phyloP scores from a whole-genome alignment of 64 coral and sea anemone species.

The Montipora foliosa region DNA sequence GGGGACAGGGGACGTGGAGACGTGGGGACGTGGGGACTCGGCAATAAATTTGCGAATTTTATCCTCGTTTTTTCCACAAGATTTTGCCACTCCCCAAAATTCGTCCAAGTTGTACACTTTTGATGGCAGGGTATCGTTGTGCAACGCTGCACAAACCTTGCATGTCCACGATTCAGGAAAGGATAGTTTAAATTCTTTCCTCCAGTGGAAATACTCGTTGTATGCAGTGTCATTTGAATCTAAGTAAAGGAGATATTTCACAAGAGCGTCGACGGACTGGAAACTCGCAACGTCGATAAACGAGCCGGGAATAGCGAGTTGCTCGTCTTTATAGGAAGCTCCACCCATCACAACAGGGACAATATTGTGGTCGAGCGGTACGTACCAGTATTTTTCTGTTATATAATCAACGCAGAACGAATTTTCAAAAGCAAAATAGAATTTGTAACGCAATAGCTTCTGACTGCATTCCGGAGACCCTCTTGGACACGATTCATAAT shows the following conservation, averaged over 20 bases:
- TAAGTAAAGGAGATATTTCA: conserved; percentile 52
- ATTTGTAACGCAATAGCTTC: conserved; percentile 60
- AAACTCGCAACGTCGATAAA: conserved; percentile 74
- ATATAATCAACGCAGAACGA: conserved; percentile 45
- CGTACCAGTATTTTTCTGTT: conserved; percentile 82
- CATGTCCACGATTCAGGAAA: conserved; percentile 59
- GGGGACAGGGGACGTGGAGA: too few relatives aligned
- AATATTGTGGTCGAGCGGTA: conserved; percentile 31
- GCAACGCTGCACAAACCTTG: conserved; percentile 59
- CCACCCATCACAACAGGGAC: conserved; percentile 75
- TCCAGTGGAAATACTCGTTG: conserved; percentile 78
- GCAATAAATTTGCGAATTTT: neutral
- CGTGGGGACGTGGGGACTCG: too few relatives aligned
- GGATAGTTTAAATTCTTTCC: conserved; percentile 36
- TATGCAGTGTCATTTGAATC: conserved; percentile 74
- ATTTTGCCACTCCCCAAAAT: conserved; percentile 44
- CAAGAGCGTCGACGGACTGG: conserved; percentile 35
- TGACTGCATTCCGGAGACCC: conserved; percentile 23
- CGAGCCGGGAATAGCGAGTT: conserved; percentile 69
- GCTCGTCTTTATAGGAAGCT: conserved; percentile 31
- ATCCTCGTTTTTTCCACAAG: conserved; percentile 50
- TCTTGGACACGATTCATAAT: conserved; percentile 24
- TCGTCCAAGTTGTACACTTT: conserved; percentile 50
- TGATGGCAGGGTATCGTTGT: conserved; percentile 50
- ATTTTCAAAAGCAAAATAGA: conserved; percentile 50